These are phyloP conservation scores for Acestrorhynchus altus DNA, from an alignment of 2,797 vertebrate species.

Conservation along the genomic window DNA sequence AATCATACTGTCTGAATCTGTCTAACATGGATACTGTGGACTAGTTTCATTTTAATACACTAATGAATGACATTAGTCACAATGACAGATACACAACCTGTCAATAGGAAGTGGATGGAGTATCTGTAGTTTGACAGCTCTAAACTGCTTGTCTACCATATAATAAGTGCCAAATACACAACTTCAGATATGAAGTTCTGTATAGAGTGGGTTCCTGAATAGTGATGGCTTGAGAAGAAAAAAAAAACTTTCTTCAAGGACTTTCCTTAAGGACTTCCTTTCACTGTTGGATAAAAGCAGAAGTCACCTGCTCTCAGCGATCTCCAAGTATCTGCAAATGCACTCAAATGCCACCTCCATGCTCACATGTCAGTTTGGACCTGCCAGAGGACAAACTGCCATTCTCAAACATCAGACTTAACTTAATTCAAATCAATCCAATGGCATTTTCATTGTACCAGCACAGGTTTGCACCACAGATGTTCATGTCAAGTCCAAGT, in stretches of 20 bases:
- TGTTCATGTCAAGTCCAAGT: too few relatives aligned
- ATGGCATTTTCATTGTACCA: too few relatives aligned
- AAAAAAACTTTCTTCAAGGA: not conserved
- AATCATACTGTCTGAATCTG: too few relatives aligned
- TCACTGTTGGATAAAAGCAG: not conserved
- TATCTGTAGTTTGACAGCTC: not conserved
- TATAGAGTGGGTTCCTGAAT: not conserved
- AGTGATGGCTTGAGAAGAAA: not conserved
- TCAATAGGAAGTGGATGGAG: too few relatives aligned
- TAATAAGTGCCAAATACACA: not conserved
- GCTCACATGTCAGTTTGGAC: too few relatives aligned
- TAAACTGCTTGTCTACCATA: not conserved
- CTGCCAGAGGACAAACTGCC: not conserved
- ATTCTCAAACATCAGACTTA: too few relatives aligned
- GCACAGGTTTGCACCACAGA: too few relatives aligned
- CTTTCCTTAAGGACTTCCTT: conserved; percentile 1
- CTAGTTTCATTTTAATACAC: too few relatives aligned
- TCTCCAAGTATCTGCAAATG: not conserved
- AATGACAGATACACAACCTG: too few relatives aligned
- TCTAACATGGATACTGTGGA: too few relatives aligned
- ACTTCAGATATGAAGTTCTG: not conserved
- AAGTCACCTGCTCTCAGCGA: not conserved
- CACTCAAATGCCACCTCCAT: not conserved
- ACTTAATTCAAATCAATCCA: too few relatives aligned
- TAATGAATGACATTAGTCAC: too few relatives aligned